Base-by-base conservation (phyloP, 2,888 invertebrate species). In the Saturnia japonica region DNA sequence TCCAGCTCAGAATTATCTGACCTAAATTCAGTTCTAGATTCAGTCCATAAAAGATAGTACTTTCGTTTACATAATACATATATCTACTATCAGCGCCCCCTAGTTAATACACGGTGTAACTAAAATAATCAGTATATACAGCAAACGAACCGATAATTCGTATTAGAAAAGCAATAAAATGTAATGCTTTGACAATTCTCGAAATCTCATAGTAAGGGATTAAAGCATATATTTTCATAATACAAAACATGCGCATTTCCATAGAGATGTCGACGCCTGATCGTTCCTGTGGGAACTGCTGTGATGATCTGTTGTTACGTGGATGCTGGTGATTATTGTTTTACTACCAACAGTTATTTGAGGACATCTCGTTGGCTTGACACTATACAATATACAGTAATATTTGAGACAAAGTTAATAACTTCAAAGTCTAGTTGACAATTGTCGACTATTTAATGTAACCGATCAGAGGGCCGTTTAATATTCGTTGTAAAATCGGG, bases 281-380 rank as follows among this genome's bases (percentile, higher is more conserved):
- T 77, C 73, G 72, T 71, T 72, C 80, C 77, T 78, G n/a, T 28
- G 74, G 74, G 81, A 71, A 68, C 60, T 11, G 47, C 45, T 60
- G 45, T 68, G 73, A 71, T 69, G 73, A 64, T 74, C 69, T 47
- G 51, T 28, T 51, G 66, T 70, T 54, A 54, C 16, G 1, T 12
- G 47, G 19, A 68, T 54, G 54, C 51, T 9, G 7, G 40, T 40
- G 51, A 42, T 69, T 64, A 69, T 64, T 45, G 12, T 64, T 64
- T 62, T 69, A 64, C 62, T 34, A 43, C 28, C 47, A 19, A 1
- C 47, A 47, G 2, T 14, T 54, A 14, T 51, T 9, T 54, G 28
- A 40, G 22, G 25, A 28, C 14, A 14, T 25, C 12, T 25, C 28
- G 25, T 60, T 60, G 12, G 6, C 25, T 14, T 60, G 4, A 47